These are phyloP conservation scores for Crocallis elinguaria DNA, from an alignment of 2,888 invertebrate genomes.

Conservation along the genomic window DNA sequence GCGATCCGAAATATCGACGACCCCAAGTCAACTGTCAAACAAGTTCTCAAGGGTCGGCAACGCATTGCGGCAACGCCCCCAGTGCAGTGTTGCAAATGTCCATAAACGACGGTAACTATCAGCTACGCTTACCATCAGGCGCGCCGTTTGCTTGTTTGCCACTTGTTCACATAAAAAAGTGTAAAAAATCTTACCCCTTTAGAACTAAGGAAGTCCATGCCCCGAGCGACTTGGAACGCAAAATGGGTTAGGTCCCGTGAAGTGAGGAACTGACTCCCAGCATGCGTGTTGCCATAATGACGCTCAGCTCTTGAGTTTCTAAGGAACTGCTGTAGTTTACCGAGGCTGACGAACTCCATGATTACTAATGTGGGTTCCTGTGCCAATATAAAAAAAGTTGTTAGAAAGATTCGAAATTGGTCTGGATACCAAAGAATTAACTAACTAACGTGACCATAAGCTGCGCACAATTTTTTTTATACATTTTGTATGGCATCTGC, in stretches of 20 bases:
- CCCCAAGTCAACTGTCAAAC: too few species aligned
- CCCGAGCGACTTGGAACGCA: slow-evolving; percentile 95
- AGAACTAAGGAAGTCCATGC: slow-evolving; percentile 94
- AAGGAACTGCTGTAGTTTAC: slow-evolving; percentile 95
- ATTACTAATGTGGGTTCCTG: slow-evolving; percentile 95
- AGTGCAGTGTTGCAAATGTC: too few species aligned
- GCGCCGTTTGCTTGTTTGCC: not conserved
- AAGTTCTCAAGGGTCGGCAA: too few species aligned
- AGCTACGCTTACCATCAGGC: too few species aligned
- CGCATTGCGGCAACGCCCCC: too few species aligned
- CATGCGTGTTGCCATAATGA: slow-evolving; percentile 91
- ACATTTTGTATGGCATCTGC: too few species aligned
- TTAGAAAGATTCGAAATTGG: not conserved
- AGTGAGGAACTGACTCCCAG: slow-evolving; percentile 90
- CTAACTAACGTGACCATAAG: not conserved
- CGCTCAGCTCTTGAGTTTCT: slow-evolving; percentile 93
- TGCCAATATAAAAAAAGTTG: not conserved
- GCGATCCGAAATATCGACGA: too few species aligned
- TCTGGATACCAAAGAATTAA: too few species aligned
- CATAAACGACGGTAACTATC: too few species aligned
- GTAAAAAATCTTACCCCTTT: slow-evolving; percentile 89
- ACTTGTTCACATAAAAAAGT: not conserved
- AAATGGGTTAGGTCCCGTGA: slow-evolving; percentile 95
- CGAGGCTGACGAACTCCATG: slow-evolving; percentile 95
- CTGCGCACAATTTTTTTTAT: too few species aligned